Conservation (phyloP, 1,140 invertebrate species). For the Camponotus vicinus region DNA sequence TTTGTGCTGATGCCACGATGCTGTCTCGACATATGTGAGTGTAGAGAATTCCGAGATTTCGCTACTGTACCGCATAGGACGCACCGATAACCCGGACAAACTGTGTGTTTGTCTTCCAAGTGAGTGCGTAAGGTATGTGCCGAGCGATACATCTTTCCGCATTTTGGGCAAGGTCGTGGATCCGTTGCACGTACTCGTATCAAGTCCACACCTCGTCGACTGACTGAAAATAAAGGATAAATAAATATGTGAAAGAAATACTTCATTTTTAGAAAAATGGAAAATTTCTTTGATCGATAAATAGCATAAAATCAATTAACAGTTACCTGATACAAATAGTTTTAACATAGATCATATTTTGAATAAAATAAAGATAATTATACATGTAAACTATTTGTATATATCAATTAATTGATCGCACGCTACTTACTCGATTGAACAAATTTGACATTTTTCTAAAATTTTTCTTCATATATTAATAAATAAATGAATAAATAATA, state of each 20-base stretch:
- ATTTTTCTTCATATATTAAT: too few species aligned
- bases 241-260: neutral
- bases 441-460: too few species aligned
- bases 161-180: constrained; percentile 96
- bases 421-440: too few species aligned
- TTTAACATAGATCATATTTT: too few species aligned
- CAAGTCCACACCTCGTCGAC: constrained; percentile 92
- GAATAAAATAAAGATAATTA: too few species aligned
- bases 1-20: constrained; percentile 97
- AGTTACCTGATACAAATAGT: too few species aligned
- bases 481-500: too few species aligned
- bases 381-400: too few species aligned
- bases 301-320: too few species aligned
- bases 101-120: constrained; percentile 96
- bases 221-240: constrained; percentile 86
- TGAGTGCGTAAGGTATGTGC: constrained; percentile 96
- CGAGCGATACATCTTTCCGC: constrained; percentile 96
- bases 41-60: constrained; percentile 95
- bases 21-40: constrained; percentile 97
- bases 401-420: too few species aligned
- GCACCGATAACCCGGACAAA: constrained; percentile 96
- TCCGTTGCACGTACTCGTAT: constrained; percentile 95
- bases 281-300: too few species aligned
- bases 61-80: constrained; percentile 96
- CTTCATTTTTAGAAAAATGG: too few species aligned